These are phyloP conservation scores for Scomber scombrus DNA, from an alignment of 2,113 vertebrate genomes.

Conservation along the genomic window DNA sequence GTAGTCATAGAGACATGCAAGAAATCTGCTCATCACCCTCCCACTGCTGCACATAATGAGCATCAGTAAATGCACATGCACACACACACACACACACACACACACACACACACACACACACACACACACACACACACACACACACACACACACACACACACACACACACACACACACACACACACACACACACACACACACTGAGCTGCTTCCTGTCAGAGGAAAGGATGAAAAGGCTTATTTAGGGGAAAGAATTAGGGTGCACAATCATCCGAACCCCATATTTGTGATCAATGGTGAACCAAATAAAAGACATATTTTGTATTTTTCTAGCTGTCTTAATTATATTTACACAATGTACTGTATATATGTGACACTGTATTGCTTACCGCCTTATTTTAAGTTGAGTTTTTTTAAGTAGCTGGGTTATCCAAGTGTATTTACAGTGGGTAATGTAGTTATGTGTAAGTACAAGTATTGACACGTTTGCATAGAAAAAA, in stretches of 20 bases:
- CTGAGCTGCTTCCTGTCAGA: conserved; percentile 2
- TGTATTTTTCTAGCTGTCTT: neutral
- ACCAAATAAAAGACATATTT: neutral
- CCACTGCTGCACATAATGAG: conserved; percentile 31
- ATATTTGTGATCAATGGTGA: neutral
- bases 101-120: too few relatives aligned
- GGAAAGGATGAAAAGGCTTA: neutral
- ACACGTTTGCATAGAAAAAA: neutral
- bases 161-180: too few relatives aligned
- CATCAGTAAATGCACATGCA: neutral
- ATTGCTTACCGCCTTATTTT: too few relatives aligned
- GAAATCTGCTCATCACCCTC: conserved; percentile 27
- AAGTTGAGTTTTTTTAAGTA: neutral
- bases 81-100: neutral
- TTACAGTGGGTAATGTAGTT: neutral
- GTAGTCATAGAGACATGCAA: conserved; percentile 52
- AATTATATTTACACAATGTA: neutral
- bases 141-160: neutral
- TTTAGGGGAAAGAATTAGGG: neutral
- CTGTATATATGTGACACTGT: neutral
- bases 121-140: too few relatives aligned
- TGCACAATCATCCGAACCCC: too few relatives aligned
- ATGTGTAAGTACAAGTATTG: neutral
- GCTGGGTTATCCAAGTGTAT: neutral
- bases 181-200: too few relatives aligned